Percentiles rank a stretch among this genome's conserved stretches.
These are phyloP conservation scores for Ianthella basta DNA, from an alignment of 37 sponge, comb jelly and placozoan species.

Conservation along the genomic window DNA sequence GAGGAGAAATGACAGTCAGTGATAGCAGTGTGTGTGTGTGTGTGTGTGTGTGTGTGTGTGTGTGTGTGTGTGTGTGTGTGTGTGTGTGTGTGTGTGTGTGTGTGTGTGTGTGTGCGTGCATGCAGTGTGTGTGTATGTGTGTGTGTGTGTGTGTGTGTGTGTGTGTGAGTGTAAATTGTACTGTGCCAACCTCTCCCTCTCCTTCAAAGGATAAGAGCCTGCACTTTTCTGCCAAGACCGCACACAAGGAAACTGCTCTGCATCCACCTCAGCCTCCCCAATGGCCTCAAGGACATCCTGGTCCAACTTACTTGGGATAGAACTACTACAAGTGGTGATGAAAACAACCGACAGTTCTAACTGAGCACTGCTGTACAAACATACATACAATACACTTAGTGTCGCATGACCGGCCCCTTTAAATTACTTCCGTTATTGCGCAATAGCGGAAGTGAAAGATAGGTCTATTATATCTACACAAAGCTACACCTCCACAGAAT, in stretches of 20 bases:
- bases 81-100: neutral
- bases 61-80: neutral
- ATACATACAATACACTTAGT: no score
- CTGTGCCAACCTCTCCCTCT: slow-evolving; percentile 32
- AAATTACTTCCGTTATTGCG: no score
- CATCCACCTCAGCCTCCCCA: slow-evolving; percentile 30
- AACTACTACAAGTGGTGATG: neutral
- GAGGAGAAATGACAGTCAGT: neutral
- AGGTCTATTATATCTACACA: no score
- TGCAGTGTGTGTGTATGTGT: neutral
- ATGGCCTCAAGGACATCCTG: slow-evolving; percentile 62
- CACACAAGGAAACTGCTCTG: slow-evolving; percentile 40
- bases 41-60: no score
- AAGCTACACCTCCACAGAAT: no score
- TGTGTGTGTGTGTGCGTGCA: no score
- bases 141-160: no score
- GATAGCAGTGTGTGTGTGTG: neutral
- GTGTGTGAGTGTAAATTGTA: no score
- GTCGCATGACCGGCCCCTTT: no score
- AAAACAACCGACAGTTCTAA: no score
- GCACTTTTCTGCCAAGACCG: slow-evolving; percentile 44
- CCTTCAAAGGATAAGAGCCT: slow-evolving; percentile 47
- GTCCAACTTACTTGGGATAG: slow-evolving; percentile 68
- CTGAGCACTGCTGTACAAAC: no score
- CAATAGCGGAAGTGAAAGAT: no score